Evolutionary conservation across 2,113 vertebrate species (phyloP).

Genomic region (Opisthocomus hoazin): DNA sequence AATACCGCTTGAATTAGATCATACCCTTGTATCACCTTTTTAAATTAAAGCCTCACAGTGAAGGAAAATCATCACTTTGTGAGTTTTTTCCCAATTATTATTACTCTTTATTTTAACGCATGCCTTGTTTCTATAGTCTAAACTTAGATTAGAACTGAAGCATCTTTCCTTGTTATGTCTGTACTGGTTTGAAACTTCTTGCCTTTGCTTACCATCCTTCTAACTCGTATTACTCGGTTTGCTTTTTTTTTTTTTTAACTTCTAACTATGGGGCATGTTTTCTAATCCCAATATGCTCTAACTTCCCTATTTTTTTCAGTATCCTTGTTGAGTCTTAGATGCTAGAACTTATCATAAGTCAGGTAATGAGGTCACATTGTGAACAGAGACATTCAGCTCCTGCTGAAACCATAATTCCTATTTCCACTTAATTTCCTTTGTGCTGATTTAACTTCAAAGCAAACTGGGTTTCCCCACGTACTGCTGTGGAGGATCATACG

Average conservation of each 20-base stretch:
- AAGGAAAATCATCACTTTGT: background rate
- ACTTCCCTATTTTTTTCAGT: background rate
- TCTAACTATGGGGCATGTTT: background rate
- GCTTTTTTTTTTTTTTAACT: background rate
- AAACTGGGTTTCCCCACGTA: background rate
- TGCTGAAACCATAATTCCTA: background rate
- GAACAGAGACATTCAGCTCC: background rate
- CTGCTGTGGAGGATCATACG: accelerated
- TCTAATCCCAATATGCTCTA: background rate
- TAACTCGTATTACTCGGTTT: accelerated
- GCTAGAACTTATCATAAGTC: background rate
- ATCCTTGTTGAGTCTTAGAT: background rate
- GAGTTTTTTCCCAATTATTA: background rate
- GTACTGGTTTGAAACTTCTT: background rate
- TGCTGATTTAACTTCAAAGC: background rate
- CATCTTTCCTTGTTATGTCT: background rate
- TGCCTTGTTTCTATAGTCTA: background rate
- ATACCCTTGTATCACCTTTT: background rate
- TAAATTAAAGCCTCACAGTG: background rate
- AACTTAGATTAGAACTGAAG: background rate
- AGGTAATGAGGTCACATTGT: background rate
- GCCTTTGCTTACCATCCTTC: background rate
- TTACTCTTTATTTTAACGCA: background rate
- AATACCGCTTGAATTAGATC: background rate
- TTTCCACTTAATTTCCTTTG: background rate